Base-by-base conservation (phyloP, 1,140 invertebrate genomes). In the Anadara kagoshimensis region DNA sequence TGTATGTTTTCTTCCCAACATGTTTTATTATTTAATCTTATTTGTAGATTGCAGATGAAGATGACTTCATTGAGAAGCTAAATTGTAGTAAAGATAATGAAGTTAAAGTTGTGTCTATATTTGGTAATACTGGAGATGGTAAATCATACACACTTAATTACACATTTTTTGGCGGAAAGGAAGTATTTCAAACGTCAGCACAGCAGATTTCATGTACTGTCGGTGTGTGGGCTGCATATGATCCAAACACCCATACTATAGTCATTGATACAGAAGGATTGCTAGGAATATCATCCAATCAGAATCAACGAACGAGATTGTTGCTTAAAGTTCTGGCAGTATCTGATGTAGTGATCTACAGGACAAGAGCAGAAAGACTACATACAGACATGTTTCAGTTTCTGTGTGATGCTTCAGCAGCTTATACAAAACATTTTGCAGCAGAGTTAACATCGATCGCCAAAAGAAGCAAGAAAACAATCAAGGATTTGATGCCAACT, bases 51-150 rank as follows among this genome's bases (percentile, higher is more conserved):
- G 73, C 66, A 49, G 76, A 82, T 82, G 80, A 78, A 64, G 81
- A 87, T 51, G 88, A 90, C 18, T 90, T 91, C 75, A 67, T 85
- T 8, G 44, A 82, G 24, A 88, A 86, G 62, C 76, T 89, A 7
- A 81, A 80, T 16, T 87, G 85, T 83, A 76, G 82, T 12, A 76
- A 78, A 51, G 76, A 85, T 64, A 78, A 77, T 36, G 66, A 67
- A n/a, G 92, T 95, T 1, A 96, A 96, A 90, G 94, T 96, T 22
- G 92, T 96, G 1, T 95, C 95, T 3, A 95, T 96, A 83, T 95
- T 96, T 91, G 95, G 95, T 0, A 96, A 95, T 81, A 95, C 94
- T 1, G 94, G 95, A 0, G 94, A 96, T 90, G 95, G 95, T 1
- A 96, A 96, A 88, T 96, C 94, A 47, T 91, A 94, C 78, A 95